Base-by-base conservation (phyloP, 2,888 invertebrate species). In the Eumerus sabulonum region DNA sequence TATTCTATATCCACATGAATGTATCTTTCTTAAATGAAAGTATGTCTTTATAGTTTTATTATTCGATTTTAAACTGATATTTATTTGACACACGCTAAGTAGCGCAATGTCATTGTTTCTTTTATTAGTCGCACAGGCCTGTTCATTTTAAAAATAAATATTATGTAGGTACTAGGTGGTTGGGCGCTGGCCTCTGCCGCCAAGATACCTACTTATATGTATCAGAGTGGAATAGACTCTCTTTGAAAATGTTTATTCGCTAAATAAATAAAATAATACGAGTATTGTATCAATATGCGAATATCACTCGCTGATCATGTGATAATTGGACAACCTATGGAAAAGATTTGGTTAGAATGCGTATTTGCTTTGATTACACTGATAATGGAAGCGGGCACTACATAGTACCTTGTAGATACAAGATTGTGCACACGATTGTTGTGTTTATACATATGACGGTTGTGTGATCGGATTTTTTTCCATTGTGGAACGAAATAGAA, bases 271-370 rank as follows among this genome's bases (percentile, higher is more conserved):
- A 57, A 35, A 53, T 4, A 27, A 27, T 27, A 27, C 38, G 48
- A 59, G n/a, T n/a, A n/a, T n/a, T n/a, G n/a, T n/a, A n/a, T n/a
- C n/a, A n/a, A 67, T 57, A 50, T 50, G 51, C 19, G 51, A 53
- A 59, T 27, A 36, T 50, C 57, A 59, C 14, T 53, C 38, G 53
- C 27, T 18, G 19, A 38, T 38, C 38, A 45, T 60, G 59, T 68
- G 68, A 68, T 60, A 44, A 36, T n/a, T 12, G 11, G 9, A 44
- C 12, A 27, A 27, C 27, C 2, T 14, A 9, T 13, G 17, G 9
- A 27, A 27, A 27, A 27, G 27, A 17, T 16, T 0, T 18, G 17
- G 17, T 17, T 14, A 27, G 7, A 27, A 27, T 27, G 27, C 27
- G 27, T 27, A 9, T 54, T 54, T 53, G 51, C 12, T 53, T 27